phyloP scores from a whole-genome alignment of 1,140 invertebrate species.

The Leptopilina clavipes region DNA sequence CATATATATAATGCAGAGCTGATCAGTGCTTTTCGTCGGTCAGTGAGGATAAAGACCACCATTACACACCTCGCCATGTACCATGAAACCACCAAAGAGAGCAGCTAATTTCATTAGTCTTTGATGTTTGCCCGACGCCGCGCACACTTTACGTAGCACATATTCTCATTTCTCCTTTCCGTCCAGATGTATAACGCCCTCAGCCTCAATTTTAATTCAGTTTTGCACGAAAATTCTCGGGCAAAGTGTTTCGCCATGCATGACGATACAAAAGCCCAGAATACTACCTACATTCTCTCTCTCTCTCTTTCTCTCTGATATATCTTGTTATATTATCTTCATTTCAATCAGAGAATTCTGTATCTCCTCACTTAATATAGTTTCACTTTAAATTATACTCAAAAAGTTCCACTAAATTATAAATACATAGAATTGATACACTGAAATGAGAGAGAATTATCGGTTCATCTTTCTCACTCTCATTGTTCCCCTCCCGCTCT shows the following conservation, averaged over 20 bases:
- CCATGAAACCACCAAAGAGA: constrained; percentile 57
- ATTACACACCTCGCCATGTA: constrained; percentile 57
- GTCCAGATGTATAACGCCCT: constrained; percentile 2
- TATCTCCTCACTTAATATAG: too few species aligned
- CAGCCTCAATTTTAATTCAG: constrained; percentile 25
- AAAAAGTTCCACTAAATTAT: too few species aligned
- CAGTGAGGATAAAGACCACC: constrained; percentile 53
- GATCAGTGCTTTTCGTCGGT: constrained; percentile 39
- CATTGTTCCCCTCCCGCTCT: too few species aligned
- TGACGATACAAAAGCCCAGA: background rate
- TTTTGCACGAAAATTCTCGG: constrained; percentile 5
- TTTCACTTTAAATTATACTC: too few species aligned
- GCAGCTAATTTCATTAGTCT: constrained; percentile 67
- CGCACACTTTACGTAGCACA: background rate
- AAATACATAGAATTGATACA: too few species aligned
- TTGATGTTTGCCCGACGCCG: constrained; percentile 59
- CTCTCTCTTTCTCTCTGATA: background rate
- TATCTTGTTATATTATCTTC: background rate
- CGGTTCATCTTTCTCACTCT: too few species aligned
- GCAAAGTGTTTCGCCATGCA: background rate
- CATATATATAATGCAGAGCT: constrained; percentile 8
- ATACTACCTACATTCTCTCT: background rate
- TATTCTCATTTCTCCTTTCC: background rate
- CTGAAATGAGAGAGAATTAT: too few species aligned
- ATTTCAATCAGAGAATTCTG: constrained; percentile 8